Conservation (phyloP, 2,113 vertebrate genomes). For the Chiloscyllium plagiosum region DNA sequence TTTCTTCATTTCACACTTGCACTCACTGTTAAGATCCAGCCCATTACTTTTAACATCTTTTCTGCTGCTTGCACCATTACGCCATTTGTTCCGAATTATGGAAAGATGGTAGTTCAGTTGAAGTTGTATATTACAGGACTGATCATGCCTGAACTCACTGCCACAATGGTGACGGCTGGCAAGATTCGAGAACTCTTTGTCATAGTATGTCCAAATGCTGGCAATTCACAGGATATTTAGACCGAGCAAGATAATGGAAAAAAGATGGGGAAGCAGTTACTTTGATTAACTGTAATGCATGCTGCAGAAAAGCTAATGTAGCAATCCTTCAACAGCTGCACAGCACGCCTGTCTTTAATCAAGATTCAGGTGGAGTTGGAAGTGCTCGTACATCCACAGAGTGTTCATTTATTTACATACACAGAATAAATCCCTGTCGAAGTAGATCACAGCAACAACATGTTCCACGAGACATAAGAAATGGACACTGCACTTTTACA, state of each 20-base stretch:
- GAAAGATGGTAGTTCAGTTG: neutral
- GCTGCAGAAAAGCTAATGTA: neutral
- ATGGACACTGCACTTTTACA: neutral
- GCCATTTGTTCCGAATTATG: neutral
- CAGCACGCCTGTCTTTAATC: neutral
- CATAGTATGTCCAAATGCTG: neutral
- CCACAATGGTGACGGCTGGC: neutral
- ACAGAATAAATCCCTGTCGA: neutral
- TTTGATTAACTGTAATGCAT: neutral
- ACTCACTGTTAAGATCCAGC: neutral
- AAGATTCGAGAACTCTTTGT: neutral
- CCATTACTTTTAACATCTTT: constrained; percentile 1
- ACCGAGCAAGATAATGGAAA: neutral
- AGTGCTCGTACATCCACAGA: neutral
- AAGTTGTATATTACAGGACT: neutral
- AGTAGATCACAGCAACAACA: neutral
- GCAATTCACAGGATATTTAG: neutral
- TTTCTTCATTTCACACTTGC: neutral
- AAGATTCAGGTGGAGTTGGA: neutral
- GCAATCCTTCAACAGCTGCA: neutral
- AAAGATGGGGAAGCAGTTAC: neutral
- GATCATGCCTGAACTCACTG: neutral
- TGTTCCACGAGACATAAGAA: neutral
- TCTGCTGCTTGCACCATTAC: neutral
- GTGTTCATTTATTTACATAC: neutral